Percentiles rank a stretch among this genome's conserved stretches.
phyloP scores from a whole-genome alignment of 2,888 invertebrate genomes.

The Norana najaformis region DNA sequence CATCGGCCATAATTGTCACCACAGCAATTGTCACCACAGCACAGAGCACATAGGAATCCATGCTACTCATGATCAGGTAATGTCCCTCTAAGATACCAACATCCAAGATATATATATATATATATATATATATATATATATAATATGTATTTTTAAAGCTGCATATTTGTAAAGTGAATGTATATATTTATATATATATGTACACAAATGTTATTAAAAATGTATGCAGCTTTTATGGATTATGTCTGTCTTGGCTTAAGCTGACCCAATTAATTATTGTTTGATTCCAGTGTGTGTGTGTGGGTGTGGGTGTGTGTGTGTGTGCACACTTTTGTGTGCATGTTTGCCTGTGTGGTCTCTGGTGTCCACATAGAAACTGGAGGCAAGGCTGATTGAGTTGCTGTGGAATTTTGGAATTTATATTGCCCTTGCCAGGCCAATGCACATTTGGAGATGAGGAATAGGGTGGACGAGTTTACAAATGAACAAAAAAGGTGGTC shows the following conservation, averaged over 20 bases:
- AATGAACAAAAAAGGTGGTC: background rate
- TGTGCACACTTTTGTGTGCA: too few species aligned
- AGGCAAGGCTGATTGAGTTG: background rate
- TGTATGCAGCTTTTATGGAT: background rate
- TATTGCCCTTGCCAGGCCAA: constrained; percentile 4
- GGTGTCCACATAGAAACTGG: background rate
- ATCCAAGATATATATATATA: background rate
- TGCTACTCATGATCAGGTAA: background rate
- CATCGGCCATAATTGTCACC: background rate
- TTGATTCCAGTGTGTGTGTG: background rate
- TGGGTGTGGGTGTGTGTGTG: background rate
- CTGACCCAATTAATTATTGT: background rate
- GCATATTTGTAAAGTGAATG: background rate
- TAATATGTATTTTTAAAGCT: too few species aligned
- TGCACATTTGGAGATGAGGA: constrained; percentile 6
- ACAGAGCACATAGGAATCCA: background rate
- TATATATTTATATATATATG: background rate
- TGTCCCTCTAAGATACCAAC: background rate
- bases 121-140: background rate
- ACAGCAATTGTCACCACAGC: background rate
- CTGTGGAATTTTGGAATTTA: background rate
- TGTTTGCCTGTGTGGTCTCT: background rate
- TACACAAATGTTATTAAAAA: background rate
- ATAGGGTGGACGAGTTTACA: background rate
- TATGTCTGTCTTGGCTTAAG: too few species aligned